Base-by-base conservation (phyloP, 2,113 vertebrate genomes). In the Cynoglossus semilaevis region DNA sequence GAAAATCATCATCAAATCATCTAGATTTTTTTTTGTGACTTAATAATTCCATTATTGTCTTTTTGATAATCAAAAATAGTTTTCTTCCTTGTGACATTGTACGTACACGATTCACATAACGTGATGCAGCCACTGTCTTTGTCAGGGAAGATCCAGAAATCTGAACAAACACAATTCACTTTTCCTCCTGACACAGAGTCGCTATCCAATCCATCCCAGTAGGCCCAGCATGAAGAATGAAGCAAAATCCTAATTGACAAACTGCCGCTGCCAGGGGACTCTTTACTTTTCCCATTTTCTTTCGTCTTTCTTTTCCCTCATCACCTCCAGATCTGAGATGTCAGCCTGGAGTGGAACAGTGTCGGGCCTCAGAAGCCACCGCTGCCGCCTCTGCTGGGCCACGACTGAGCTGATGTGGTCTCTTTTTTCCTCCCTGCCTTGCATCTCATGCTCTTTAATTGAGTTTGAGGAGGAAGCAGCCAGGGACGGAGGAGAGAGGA, bases 371-470 rank as follows among this genome's bases (percentile, higher is more conserved):
- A 69, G 75, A 76, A 71, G 66, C 59, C 16, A n/a, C 37, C 42
- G 29, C 56, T 7, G 12, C 16, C 2, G 60, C 59, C 12, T 13
- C 46, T 19, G 19, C 53, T 5, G 12, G 69, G 64, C 74, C 58
- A 54, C 6, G 1, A 48, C 19, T 11, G 15, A 63, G 69, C 54
- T 29, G 48, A 67, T 2, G 17, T 41, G 5, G 3, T 22, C 19
- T 14, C 13, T 59, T 52, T 40, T 45, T 10, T 6, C 35, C 5
- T 34, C 17, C 43, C 44, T 45, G 6, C 63, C 56, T 63, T 63
- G 77, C 57, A 78, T 85, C 73, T 68, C 0, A 0, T 12, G 52
- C 60, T 79, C 63, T 67, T 73, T 85, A 85, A 88, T 85, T 80
- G 82, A 86, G 70, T 42, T 75, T 77, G 68, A 58, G 17, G 71